Evolutionary conservation across 2,888 invertebrate genomes (phyloP), one percentile per base, ranked within the genome.

Genomic region (Ctenicera cuprea): DNA sequence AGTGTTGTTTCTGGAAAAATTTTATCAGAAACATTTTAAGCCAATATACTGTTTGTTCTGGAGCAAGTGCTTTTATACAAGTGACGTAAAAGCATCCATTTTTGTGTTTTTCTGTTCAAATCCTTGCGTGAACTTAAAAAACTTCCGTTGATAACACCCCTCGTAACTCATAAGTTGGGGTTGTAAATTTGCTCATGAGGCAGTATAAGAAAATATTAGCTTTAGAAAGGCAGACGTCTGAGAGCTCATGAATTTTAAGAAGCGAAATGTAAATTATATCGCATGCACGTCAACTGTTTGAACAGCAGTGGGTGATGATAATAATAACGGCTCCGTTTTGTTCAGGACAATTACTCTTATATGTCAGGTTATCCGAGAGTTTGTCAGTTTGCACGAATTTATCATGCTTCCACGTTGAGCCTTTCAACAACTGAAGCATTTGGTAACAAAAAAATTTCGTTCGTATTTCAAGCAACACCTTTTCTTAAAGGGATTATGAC

Each of bases 181-280:
- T 30, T 37, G 62, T 62, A 62, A 62, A 62, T 62, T 62, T 62
- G 30, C 14, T 45, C 14, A 45, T 62, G 45, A 62, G 18, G 62
- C 7, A 62, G 45, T 62, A 64, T 33, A 64, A 30, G 48, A 48
- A 64, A 64, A 64, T 48, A 48, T 64, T 64, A 48, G 64, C 64
- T 64, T 48, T 64, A 16, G 64, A 43, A 64, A 62, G 38, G 64
- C 43, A 64, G 64, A 64, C 64, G 48, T 64, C 22, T 48, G 14
- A 48, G 26, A 48, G 7, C 33, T 64, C 48, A 48, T 45, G 48
- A 64, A 48, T 64, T 64, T 64, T 48, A 64, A 45, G 59, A 38
- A 48, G 48, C 22, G 48, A 16, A n/a, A 64, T 48, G 43, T 22
- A 64, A 64, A 64, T 64, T 45, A 64, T 45, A 16, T 48, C 38